phyloP scores from a whole-genome alignment of 1,140 invertebrate species.

The Lepidurus apus region DNA sequence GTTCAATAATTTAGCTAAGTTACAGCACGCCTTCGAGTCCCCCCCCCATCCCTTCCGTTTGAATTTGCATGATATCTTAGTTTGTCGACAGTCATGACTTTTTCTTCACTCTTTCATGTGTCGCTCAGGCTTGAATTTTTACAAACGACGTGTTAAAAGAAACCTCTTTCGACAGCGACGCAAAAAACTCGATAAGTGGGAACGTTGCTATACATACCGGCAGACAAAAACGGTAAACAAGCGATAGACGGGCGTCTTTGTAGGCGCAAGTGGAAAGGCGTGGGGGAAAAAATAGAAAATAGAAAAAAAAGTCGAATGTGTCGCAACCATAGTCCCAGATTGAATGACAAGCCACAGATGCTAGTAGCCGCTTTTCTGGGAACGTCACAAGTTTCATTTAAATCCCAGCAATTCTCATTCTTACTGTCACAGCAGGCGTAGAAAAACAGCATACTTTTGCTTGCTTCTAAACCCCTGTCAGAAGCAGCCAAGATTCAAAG shows the following conservation, averaged over 20 bases:
- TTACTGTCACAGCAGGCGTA: constrained; percentile 4
- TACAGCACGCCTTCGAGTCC: constrained; percentile 1
- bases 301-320: background rate
- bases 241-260: background rate
- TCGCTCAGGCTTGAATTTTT: background rate
- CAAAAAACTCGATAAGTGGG: background rate
- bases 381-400: background rate
- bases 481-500: background rate
- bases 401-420: constrained; percentile 1
- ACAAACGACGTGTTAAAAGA: background rate
- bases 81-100: background rate
- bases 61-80: background rate
- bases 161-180: background rate
- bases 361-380: background rate
- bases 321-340: background rate
- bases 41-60: background rate
- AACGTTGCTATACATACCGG: background rate
- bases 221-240: constrained; percentile 11
- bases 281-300: background rate
- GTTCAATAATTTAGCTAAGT: constrained; percentile 18
- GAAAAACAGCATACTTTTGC: background rate
- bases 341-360: constrained; percentile 17
- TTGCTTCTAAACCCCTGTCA: background rate
- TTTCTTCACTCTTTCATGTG: background rate
- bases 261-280: background rate